These are phyloP conservation scores for Gnathonemus longibarbis DNA, from an alignment of 2,113 vertebrate genomes.

Conservation along the genomic window DNA sequence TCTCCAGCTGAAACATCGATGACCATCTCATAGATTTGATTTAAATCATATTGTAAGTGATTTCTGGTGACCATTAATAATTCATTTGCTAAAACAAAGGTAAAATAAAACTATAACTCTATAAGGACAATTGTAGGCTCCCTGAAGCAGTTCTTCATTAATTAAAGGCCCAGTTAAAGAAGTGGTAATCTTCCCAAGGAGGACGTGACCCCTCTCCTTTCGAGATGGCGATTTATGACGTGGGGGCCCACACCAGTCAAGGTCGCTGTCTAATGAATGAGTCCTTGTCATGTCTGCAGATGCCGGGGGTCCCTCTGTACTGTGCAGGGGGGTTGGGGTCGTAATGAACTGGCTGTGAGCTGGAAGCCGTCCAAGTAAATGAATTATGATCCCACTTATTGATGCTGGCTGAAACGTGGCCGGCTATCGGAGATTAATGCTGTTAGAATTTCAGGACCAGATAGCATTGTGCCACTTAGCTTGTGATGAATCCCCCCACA, in stretches of 20 bases:
- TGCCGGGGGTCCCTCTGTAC: slow-evolving; percentile 42
- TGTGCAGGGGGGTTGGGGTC: slow-evolving; percentile 10
- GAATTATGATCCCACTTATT: slow-evolving; percentile 64
- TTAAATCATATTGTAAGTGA: not conserved
- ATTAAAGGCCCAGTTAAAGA: not conserved
- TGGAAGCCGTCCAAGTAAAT: slow-evolving; percentile 60
- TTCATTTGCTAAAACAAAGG: not conserved
- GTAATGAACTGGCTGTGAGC: slow-evolving; percentile 56
- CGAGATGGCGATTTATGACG: slow-evolving; percentile 41
- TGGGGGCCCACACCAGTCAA: slow-evolving; percentile 37
- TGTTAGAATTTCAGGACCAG: slow-evolving; percentile 59
- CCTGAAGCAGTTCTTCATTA: slow-evolving; percentile 34
- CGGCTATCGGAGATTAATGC: slow-evolving; percentile 62
- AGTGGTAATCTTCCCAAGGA: slow-evolving; percentile 25
- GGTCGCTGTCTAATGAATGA: slow-evolving; percentile 46
- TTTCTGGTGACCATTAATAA: not conserved
- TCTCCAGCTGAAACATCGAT: not conserved
- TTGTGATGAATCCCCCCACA: slow-evolving; percentile 52
- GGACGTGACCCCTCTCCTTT: slow-evolving; percentile 30
- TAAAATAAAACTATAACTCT: not conserved
- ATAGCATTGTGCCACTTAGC: slow-evolving; percentile 62
- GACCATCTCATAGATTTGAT: not conserved
- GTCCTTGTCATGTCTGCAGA: slow-evolving; percentile 52
- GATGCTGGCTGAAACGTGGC: slow-evolving; percentile 58
- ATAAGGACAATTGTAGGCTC: not conserved